Evolutionary conservation across 2,797 vertebrate genomes (phyloP).

Genomic region (Notoglanidium macrostoma): DNA sequence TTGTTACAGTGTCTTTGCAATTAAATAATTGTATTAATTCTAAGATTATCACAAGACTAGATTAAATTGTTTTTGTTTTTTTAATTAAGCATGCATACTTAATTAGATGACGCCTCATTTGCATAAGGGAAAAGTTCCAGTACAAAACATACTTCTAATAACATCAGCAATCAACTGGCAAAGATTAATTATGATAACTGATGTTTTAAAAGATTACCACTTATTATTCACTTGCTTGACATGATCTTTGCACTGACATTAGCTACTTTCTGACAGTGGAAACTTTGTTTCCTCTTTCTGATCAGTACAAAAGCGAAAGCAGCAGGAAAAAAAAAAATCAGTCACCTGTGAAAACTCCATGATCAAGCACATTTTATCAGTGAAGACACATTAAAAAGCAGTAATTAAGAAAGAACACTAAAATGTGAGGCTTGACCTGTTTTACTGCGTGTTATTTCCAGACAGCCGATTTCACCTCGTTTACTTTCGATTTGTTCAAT

Average conservation of each 20-base stretch:
- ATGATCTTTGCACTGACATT: neutral
- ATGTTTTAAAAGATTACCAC: neutral
- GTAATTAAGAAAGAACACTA: neutral
- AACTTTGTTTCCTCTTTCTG: constrained; percentile 11
- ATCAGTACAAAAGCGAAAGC: neutral
- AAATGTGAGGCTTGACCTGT: neutral
- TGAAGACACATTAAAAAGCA: neutral
- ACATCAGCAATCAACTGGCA: neutral
- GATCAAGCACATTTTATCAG: neutral
- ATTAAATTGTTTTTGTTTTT: neutral
- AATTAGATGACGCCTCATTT: neutral
- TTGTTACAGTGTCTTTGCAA: neutral
- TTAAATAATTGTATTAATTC: neutral
- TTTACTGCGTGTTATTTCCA: neutral
- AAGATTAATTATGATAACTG: neutral
- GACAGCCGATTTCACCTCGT: neutral
- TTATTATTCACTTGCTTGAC: neutral
- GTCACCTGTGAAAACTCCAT: neutral
- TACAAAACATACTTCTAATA: neutral
- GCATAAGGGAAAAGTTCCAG: neutral
- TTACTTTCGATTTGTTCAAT: constrained; percentile 32
- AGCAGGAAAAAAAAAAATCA: neutral
- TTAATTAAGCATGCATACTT: neutral
- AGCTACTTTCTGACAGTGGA: neutral
- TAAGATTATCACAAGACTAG: neutral